Conservation (phyloP, 2,113 vertebrate species). For the Triplophysa siluroides region DNA sequence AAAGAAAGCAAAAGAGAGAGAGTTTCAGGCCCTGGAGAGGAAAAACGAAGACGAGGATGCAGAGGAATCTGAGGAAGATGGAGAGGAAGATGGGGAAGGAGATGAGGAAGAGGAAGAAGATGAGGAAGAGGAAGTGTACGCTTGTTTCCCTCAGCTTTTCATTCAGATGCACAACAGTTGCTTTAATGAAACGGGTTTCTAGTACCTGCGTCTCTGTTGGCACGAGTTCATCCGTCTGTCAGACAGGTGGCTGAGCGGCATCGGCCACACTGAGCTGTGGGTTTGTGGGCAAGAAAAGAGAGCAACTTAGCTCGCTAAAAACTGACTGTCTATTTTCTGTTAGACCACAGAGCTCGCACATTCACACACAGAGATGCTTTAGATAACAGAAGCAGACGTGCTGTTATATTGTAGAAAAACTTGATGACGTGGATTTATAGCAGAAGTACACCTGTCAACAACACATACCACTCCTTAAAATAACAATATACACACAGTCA, state of each 20-base stretch:
- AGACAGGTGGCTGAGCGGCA: neutral
- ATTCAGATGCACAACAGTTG: neutral
- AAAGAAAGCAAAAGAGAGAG: constrained; percentile 69
- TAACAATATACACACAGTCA: too few relatives aligned
- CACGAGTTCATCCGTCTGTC: neutral
- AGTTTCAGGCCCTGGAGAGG: constrained; percentile 59
- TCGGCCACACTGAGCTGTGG: neutral
- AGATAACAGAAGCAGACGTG: neutral
- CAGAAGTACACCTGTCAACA: too few relatives aligned
- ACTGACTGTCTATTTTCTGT: constrained; percentile 29
- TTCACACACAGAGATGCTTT: neutral
- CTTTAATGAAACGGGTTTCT: neutral
- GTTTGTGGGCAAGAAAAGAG: constrained; percentile 27
- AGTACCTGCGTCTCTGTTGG: neutral
- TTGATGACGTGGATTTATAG: too few relatives aligned
- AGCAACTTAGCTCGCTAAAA: neutral
- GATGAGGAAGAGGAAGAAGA: constrained; percentile 28
- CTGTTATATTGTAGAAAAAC: neutral
- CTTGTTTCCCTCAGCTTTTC: neutral
- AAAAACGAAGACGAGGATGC: constrained; percentile 33
- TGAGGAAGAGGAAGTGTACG: constrained; percentile 55
- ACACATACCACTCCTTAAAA: too few relatives aligned
- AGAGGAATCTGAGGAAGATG: constrained; percentile 30
- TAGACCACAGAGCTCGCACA: constrained; percentile 47
- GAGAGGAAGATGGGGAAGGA: constrained; percentile 34